A percentile compares a stretch with the other conserved stretches of the same genome.
Evolutionary conservation across 1,140 invertebrate genomes (phyloP).

Genomic region (Cheumatopsyche charites): DNA sequence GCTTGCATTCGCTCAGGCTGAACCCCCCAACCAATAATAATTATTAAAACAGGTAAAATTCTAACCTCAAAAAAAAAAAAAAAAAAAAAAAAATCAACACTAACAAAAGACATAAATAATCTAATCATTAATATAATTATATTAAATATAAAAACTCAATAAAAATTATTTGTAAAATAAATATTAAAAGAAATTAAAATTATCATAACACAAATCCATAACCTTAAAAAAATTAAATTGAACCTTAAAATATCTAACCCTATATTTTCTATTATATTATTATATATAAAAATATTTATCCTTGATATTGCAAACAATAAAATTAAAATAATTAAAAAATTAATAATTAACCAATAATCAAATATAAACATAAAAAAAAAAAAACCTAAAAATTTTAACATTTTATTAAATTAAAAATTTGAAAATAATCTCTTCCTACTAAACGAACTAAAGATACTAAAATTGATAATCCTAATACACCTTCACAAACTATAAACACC

Average conservation of each 20-base stretch:
- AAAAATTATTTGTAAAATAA: too few relatives aligned
- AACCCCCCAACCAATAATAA: conserved; percentile 69
- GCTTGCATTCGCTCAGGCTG: conserved; percentile 68
- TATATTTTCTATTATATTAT: too few relatives aligned
- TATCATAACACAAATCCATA: too few relatives aligned
- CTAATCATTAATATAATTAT: conserved; percentile 63
- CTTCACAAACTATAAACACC: background rate
- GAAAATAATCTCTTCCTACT: background rate
- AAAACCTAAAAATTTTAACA: background rate
- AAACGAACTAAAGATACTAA: background rate
- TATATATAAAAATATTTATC: background rate
- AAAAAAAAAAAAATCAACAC: conserved; percentile 67
- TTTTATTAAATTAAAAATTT: background rate
- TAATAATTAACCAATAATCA: background rate
- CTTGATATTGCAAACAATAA: background rate
- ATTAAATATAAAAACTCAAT: conserved; percentile 59
- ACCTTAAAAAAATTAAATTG: too few relatives aligned
- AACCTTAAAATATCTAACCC: too few relatives aligned
- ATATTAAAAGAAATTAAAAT: too few relatives aligned
- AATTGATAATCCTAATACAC: background rate
- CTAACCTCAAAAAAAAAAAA: conserved; percentile 71
- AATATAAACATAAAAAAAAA: background rate
- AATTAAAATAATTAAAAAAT: background rate
- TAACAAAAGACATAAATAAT: conserved; percentile 64
- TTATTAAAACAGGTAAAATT: conserved; percentile 67